Evolutionary conservation across 2,888 invertebrate species (phyloP), one percentile per base, ranked within the genome.

Genomic region (Papilio gigon): DNA sequence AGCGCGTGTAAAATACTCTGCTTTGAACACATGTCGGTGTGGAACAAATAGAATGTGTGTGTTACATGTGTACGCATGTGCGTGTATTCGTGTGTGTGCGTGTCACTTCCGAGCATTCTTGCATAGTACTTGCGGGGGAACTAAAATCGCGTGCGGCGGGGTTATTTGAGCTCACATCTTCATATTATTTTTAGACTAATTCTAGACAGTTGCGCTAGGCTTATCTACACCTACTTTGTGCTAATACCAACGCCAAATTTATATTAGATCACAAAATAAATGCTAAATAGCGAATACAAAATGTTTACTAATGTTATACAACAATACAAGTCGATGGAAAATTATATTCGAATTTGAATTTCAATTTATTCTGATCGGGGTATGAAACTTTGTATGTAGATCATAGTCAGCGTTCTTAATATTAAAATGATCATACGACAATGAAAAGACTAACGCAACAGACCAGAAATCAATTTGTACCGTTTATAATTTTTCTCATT

Each of bases 31-130:
- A 56, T 14, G 20, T 12, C 22, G 33, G 50, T 37, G 27, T 47
- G 37, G 37, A 65, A 37, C 30, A 42, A 65, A 56, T 40, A 56
- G 27, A 65, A 60, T 56, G 30, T 27, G 25, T 20, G 37, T 11
- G 12, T 20, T 50, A 33, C 22, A 30, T 63, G 1, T 61, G 22
- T 62, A n/a, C n/a, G n/a, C n/a, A n/a, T n/a, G n/a, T n/a, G 8
- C 42, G 30, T n/a, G 40, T 30, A 50, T 22, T 17, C 9, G 11
- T 12, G 22, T 47, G 22, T 44, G 56, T 67, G 53, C n/a, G 53
- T 56, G 30, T 40, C 40, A 61, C 67, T 67, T 67, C 67, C 56
- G 62, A 42, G 33, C 25, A 62, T 56, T 56, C n/a, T 56, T 61
- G 25, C n/a, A 12, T 40, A 61, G 33, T 33, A 42, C 42, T 42